These are phyloP conservation scores for Scomber japonicus DNA, from an alignment of 2,113 vertebrate genomes.

Conservation along the genomic window DNA sequence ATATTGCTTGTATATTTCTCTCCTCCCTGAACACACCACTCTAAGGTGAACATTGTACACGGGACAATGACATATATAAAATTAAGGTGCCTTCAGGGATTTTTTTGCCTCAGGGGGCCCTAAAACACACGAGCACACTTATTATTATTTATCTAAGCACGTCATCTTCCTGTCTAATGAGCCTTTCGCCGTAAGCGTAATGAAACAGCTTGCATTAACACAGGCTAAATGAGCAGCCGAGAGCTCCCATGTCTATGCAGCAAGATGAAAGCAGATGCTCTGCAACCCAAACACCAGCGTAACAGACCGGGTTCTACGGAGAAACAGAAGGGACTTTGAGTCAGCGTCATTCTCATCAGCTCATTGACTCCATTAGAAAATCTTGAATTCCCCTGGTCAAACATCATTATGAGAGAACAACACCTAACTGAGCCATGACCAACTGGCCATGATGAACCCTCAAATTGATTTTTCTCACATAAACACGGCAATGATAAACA, in stretches of 20 bases:
- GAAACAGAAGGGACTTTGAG: conserved; percentile 64
- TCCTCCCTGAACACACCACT: background rate
- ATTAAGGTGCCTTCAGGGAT: conserved; percentile 57
- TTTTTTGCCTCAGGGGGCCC: conserved; percentile 57
- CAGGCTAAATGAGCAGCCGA: conserved; percentile 78
- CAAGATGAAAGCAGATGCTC: conserved; percentile 81
- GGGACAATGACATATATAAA: conserved; percentile 39
- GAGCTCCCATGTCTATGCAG: conserved; percentile 72
- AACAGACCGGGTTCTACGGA: conserved; percentile 44
- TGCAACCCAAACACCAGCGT: conserved; percentile 60
- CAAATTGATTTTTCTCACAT: conserved; percentile 65
- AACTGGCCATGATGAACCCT: conserved; percentile 65
- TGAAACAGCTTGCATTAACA: conserved; percentile 83
- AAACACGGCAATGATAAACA: conserved; percentile 58
- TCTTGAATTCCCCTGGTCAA: conserved; percentile 59
- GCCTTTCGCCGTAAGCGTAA: conserved; percentile 74
- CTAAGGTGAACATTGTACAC: conserved; percentile 35
- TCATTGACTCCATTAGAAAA: conserved; percentile 74
- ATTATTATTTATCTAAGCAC: conserved; percentile 82
- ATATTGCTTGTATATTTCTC: background rate
- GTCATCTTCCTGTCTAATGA: conserved; percentile 82
- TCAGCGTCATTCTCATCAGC: conserved; percentile 70
- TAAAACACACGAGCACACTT: conserved; percentile 72
- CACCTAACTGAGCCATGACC: conserved; percentile 47
- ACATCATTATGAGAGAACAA: conserved; percentile 63